phyloP scores from a whole-genome alignment of 2,888 invertebrate genomes.

The Nephrotoma guestfalica region DNA sequence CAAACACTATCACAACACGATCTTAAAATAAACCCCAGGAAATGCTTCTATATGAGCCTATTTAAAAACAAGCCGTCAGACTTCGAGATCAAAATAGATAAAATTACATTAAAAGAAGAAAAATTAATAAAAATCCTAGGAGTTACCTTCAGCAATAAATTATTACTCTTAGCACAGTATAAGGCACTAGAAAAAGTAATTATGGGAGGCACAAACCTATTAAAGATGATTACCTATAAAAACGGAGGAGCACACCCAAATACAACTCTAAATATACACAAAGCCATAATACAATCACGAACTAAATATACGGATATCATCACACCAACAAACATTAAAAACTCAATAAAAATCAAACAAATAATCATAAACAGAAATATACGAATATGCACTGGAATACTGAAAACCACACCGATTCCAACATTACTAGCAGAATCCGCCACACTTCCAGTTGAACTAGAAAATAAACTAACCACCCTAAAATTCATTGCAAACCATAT shows the following conservation, averaged over 20 bases:
- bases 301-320: not conserved
- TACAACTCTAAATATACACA: not conserved
- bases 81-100: no score
- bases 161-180: not conserved
- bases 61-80: not conserved
- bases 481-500: no score
- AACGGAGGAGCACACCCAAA: not conserved
- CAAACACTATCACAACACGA: not conserved
- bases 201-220: not conserved
- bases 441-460: no score
- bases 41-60: not conserved
- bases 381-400: not conserved
- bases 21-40: not conserved
- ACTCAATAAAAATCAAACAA: not conserved
- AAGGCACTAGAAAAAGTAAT: not conserved
- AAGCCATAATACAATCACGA: not conserved
- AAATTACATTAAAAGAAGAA: no score
- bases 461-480: no score
- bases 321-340: not conserved
- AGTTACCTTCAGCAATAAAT: no score
- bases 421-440: not conserved
- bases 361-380: not conserved
- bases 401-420: not conserved
- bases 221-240: not conserved
- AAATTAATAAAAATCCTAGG: no score